phyloP scores from a whole-genome alignment of 2,797 vertebrate species.

The Sebastes cheni region DNA sequence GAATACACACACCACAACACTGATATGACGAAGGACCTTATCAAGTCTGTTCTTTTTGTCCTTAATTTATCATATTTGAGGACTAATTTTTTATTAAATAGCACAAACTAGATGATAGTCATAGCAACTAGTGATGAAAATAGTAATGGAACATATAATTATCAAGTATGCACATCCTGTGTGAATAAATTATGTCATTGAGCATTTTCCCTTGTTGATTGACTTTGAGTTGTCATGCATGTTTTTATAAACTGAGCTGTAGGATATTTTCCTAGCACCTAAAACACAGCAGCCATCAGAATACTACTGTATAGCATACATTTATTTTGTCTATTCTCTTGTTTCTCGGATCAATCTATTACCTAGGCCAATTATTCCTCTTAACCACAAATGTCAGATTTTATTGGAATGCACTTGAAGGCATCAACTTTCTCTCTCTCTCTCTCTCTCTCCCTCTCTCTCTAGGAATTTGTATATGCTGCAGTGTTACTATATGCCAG shows the following conservation, averaged over 20 bases:
- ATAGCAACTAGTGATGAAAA: neutral
- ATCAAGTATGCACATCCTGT: neutral
- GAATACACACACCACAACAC: neutral
- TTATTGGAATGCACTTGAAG: neutral
- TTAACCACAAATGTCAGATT: neutral
- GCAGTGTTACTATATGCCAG: neutral
- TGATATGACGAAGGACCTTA: neutral
- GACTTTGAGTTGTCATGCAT: neutral
- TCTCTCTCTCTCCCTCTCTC: neutral
- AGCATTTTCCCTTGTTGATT: neutral
- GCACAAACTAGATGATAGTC: neutral
- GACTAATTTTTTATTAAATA: neutral
- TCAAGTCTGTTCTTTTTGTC: neutral
- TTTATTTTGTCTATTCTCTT: neutral
- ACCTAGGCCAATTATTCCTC: neutral
- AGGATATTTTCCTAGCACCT: neutral
- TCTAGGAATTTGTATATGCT: slow-evolving; percentile 7
- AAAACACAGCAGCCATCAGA: neutral
- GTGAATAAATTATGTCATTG: neutral
- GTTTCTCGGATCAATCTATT: neutral
- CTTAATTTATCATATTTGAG: neutral
- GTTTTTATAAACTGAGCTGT: neutral
- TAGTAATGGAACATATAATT: neutral
- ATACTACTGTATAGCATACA: neutral
- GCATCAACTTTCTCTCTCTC: neutral